Percentiles rank a stretch among this genome's conserved stretches.
Evolutionary conservation across 2,113 vertebrate genomes (phyloP).

Genomic region (Microtus oregoni): DNA sequence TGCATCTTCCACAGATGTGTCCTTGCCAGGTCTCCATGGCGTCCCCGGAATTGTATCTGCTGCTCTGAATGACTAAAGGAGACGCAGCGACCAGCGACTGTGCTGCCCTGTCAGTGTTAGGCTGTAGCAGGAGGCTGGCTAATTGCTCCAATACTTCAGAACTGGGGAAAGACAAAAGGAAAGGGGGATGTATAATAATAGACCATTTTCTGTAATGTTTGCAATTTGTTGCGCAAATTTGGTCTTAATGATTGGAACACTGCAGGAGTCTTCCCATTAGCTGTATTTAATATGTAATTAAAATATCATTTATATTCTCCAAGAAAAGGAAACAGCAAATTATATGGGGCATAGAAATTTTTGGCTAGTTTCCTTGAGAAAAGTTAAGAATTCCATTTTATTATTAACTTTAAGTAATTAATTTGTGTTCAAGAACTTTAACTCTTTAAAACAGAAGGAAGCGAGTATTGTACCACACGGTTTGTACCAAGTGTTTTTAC

Average conservation of each 20-base stretch:
- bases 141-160: conserved; percentile 52
- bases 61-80: not conserved
- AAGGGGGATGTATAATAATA: conserved; percentile 31
- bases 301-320: conserved; percentile 56
- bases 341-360: conserved; percentile 16
- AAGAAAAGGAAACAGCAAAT: conserved; percentile 57
- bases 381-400: not conserved
- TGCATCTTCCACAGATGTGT: conserved; percentile 3
- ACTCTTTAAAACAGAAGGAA: conserved; percentile 29
- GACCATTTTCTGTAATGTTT: conserved; percentile 45
- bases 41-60: conserved; percentile 13
- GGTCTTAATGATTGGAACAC: conserved; percentile 66
- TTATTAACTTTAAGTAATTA: not conserved
- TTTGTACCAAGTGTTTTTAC: not conserved
- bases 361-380: conserved; percentile 33
- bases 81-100: not conserved
- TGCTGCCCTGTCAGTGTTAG: conserved; percentile 20
- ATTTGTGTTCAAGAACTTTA: conserved; percentile 56
- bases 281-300: conserved; percentile 60
- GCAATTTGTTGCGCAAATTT: conserved; percentile 65
- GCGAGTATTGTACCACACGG: not conserved
- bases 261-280: conserved; percentile 62
- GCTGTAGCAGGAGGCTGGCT: not conserved
- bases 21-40: not conserved
- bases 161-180: not conserved